Evolutionary conservation across 2,888 invertebrate species (phyloP).

Genomic region (Harpagoxenus sublaevis): DNA sequence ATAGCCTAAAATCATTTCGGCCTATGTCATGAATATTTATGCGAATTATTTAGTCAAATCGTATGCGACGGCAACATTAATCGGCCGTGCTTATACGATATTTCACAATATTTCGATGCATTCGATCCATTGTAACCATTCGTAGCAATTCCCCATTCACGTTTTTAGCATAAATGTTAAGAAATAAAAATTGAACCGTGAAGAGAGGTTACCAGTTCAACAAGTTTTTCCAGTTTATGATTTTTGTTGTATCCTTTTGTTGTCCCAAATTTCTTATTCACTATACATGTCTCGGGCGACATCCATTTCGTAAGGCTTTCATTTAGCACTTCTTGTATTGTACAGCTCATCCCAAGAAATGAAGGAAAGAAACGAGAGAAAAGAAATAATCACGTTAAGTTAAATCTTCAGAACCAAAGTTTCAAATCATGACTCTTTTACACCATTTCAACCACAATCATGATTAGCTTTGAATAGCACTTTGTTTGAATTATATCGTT

Average conservation of each 20-base stretch:
- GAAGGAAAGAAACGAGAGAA: not conserved
- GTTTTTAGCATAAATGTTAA: not conserved
- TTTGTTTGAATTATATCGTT: not conserved
- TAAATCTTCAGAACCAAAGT: slow-evolving; percentile 1
- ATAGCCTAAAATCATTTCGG: not conserved
- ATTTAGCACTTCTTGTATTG: not conserved
- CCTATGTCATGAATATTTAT: slow-evolving; percentile 2
- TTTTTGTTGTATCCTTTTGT: not conserved
- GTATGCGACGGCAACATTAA: not conserved
- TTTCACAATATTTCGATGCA: not conserved
- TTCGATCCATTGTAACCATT: not conserved
- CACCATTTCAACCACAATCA: not conserved
- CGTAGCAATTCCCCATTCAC: not conserved
- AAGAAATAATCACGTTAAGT: not conserved
- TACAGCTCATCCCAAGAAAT: not conserved
- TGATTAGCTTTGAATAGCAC: not conserved
- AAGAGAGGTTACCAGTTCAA: not conserved
- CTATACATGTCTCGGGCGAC: not conserved
- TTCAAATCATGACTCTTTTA: not conserved
- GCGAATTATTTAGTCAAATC: not conserved
- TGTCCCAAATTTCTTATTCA: not conserved
- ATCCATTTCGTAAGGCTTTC: not conserved
- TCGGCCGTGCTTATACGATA: not conserved
- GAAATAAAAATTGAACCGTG: not conserved
- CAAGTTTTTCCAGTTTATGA: not conserved